A percentile compares a stretch with the other conserved stretches of the same genome.
Evolutionary conservation across 2,888 invertebrate species (phyloP).

Genomic region (Hirudinaria manillensis): DNA sequence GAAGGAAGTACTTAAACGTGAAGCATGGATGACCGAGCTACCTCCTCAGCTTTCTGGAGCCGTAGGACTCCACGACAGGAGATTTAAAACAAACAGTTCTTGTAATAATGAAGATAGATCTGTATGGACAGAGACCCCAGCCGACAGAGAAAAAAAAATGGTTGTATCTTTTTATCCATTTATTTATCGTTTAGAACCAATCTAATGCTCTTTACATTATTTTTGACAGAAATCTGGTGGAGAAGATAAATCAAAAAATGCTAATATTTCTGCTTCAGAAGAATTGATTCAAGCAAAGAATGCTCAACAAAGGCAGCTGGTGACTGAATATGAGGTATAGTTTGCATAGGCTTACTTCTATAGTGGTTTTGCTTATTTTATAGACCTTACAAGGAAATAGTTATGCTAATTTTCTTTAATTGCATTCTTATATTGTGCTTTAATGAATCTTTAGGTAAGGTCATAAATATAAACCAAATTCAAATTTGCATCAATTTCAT

Average conservation of each 20-base stretch:
- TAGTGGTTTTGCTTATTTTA: too few relatives aligned
- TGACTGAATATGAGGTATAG: neutral
- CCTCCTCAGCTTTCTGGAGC: slow-evolving; percentile 8
- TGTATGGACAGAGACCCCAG: slow-evolving; percentile 1
- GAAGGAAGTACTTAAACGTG: slow-evolving; percentile 8
- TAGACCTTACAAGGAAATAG: too few relatives aligned
- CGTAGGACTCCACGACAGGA: neutral
- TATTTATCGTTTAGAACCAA: too few relatives aligned
- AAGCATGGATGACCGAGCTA: slow-evolving; percentile 11
- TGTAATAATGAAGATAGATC: neutral
- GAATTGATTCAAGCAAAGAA: neutral
- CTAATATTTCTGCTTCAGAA: neutral
- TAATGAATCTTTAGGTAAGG: neutral
- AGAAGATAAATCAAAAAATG: neutral
- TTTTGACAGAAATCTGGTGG: neutral
- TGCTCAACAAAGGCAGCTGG: neutral
- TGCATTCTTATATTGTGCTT: neutral
- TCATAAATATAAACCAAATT: too few relatives aligned
- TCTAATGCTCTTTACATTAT: neutral
- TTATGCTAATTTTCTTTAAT: neutral
- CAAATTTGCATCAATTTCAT: too few relatives aligned
- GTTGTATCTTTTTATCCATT: neutral
- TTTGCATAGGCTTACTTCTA: neutral
- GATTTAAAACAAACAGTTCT: neutral
- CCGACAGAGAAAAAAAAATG: slow-evolving; percentile 16